Percentiles rank a stretch among this genome's conserved stretches.
Evolutionary conservation across 1,140 invertebrate species (phyloP).

Genomic region (Lasioglossum albipes): DNA sequence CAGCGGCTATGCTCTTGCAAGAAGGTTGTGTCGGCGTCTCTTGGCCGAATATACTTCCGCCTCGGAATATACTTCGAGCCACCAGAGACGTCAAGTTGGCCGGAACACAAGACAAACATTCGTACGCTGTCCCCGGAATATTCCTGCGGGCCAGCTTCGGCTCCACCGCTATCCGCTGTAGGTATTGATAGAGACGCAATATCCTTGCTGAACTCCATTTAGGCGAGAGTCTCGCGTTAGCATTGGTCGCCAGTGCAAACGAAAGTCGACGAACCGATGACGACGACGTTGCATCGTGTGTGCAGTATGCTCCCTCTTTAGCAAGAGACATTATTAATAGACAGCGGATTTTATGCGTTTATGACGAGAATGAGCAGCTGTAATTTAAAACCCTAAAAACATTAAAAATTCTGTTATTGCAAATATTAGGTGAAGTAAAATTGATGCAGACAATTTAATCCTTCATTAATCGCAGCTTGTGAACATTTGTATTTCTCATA

Average conservation of each 20-base stretch:
- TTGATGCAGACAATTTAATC: no score
- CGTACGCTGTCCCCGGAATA: not conserved
- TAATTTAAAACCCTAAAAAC: no score
- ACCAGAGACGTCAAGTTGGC: slow-evolving; percentile 12
- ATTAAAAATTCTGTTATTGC: no score
- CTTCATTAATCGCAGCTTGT: no score
- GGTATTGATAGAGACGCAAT: slow-evolving; percentile 42
- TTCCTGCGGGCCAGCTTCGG: not conserved
- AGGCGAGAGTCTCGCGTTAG: slow-evolving; percentile 14
- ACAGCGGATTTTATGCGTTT: no score
- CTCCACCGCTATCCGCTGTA: not conserved
- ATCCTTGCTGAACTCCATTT: not conserved
- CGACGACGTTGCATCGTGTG: no score
- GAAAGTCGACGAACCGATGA: not conserved
- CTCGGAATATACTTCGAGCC: not conserved
- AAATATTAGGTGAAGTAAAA: no score
- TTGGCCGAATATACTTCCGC: not conserved
- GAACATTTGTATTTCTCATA: no score
- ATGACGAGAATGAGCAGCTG: no score
- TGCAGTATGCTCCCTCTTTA: no score
- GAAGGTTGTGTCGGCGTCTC: not conserved
- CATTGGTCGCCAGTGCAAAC: slow-evolving; percentile 9
- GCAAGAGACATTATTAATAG: no score
- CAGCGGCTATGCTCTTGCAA: not conserved
- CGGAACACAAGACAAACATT: slow-evolving; percentile 29